Conservation (phyloP, 2,888 invertebrate genomes). For the Netelia fuscicornis region DNA sequence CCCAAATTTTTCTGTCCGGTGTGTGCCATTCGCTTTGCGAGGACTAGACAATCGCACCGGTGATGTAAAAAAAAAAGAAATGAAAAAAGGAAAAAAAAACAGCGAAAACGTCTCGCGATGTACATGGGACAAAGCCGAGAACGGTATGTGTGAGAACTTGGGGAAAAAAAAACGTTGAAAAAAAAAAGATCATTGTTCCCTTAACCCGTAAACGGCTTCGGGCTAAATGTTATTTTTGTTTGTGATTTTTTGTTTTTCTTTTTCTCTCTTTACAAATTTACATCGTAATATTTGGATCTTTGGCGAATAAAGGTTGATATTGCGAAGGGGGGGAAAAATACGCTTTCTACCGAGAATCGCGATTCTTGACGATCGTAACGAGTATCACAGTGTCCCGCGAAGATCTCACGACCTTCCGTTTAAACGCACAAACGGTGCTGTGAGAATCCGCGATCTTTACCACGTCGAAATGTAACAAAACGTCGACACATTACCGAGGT, state of each 20-base stretch:
- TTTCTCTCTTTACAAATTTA: no score
- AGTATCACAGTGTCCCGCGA: not conserved
- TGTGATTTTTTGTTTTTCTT: no score
- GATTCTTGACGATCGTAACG: not conserved
- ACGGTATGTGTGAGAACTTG: not conserved
- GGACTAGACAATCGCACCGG: conserved; percentile 32
- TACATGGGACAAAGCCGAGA: not conserved
- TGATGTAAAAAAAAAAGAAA: not conserved
- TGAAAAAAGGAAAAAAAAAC: not conserved
- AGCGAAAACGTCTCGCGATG: not conserved
- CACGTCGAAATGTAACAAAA: conserved; percentile 35
- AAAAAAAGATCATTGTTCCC: no score
- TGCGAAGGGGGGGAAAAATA: no score
- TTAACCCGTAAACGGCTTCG: no score
- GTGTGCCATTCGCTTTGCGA: conserved; percentile 36
- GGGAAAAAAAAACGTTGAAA: not conserved
- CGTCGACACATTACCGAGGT: conserved; percentile 20
- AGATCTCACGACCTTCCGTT: conserved; percentile 36
- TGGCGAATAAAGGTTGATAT: no score
- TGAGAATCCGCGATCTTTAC: conserved; percentile 46
- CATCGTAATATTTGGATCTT: no score
- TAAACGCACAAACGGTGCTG: conserved; percentile 20
- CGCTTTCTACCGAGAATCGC: not conserved
- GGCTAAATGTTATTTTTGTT: no score
- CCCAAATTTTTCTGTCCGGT: conserved; percentile 20